Evolutionary conservation across 2,888 invertebrate species (phyloP), one percentile per base, ranked within the genome.

Genomic region (Lasioglossum leucozonium): DNA sequence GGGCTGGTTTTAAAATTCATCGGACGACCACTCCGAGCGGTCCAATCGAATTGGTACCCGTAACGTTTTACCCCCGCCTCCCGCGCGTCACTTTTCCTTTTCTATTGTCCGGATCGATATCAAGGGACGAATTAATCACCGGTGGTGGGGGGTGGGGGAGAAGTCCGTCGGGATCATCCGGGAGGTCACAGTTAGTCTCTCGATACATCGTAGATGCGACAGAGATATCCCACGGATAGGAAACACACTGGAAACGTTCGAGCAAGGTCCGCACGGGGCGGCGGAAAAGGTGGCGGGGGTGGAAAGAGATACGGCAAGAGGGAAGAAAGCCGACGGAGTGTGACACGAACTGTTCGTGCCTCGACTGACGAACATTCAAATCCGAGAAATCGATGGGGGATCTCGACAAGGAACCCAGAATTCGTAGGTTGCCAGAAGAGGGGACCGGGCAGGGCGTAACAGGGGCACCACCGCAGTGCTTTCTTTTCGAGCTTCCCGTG

Each of bases 271-370:
- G 73, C 37, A 55, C 3, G 37, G 42, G 26, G 16, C 34, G 44
- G 1, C 62, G n/a, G 67, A 51, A n/a, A 37, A 11, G 34, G 51
- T 42, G 40, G 51, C 37, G 40, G 37, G 55, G 69, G 55, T 40
- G 65, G 74, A 8, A 75, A 79, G 84, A 87, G 84, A 80, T 79
- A 74, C 69, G 73, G 51, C 75, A 75, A 77, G 18, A 76, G 74
- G 80, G 69, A 82, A 82, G 84, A 81, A 88, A 84, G 77, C 79
- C 89, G 89, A 79, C 87, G 90, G 88, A 88, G 89, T 90, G 91
- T 92, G 90, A 92, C 89, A 87, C 81, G 80, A 84, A 81, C 84
- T 88, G 87, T 92, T 87, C 92, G 92, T 92, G 92, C 89, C 81
- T 75, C 81, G 91, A 90, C 87, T 92, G 77, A 87, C 81, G 81